Percentiles rank a stretch among this genome's conserved stretches.
Conservation (phyloP, 2,113 vertebrate genomes). For the Neotoma lepida region DNA sequence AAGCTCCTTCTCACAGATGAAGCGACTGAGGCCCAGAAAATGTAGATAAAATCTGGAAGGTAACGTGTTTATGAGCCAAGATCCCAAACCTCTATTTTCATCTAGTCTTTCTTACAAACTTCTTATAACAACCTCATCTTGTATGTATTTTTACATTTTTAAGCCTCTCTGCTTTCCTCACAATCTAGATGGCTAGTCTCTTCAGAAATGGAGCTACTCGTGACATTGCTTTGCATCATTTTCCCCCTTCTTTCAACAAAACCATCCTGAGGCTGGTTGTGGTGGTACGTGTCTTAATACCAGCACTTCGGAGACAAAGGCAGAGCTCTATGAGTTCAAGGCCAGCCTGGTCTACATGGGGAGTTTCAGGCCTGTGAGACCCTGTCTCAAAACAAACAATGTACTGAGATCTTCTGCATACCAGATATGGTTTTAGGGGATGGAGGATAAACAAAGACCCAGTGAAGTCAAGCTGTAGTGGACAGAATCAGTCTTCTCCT, state of each 20-base stretch:
- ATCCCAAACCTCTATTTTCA: not conserved
- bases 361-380: not conserved
- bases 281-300: not conserved
- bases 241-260: not conserved
- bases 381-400: not conserved
- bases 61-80: not conserved
- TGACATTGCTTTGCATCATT: not conserved
- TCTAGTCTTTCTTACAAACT: not conserved
- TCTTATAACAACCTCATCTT: not conserved
- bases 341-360: not conserved
- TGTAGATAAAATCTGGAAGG: not conserved
- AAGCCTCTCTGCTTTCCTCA: not conserved
- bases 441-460: not conserved
- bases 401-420: not conserved
- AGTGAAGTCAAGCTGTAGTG: not conserved
- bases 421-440: not conserved
- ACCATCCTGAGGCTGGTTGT: not conserved
- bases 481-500: not conserved
- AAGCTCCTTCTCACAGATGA: constrained; percentile 28
- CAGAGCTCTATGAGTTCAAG: not conserved
- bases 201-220: not conserved
- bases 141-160: not conserved
- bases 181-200: not conserved
- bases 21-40: not conserved
- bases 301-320: not conserved